Percentiles rank a stretch among this genome's conserved stretches.
Conservation (phyloP, 2,888 invertebrate species). For the Cantharis flavilabris region DNA sequence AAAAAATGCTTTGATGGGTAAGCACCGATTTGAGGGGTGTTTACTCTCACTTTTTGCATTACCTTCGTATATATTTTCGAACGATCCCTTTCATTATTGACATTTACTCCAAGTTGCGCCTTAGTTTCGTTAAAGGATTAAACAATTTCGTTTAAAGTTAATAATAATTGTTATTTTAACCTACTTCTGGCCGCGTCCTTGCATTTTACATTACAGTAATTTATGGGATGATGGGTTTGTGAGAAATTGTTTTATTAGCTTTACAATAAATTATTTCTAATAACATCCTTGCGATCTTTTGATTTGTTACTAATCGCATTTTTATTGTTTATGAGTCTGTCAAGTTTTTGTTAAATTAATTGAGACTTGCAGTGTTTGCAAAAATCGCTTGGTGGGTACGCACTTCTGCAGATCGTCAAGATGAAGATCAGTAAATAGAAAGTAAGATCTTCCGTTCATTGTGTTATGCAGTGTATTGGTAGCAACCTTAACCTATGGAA, state of each 20-base stretch:
- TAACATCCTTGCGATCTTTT: neutral
- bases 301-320: neutral
- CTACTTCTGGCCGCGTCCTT: constrained; percentile 12
- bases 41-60: neutral
- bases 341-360: neutral
- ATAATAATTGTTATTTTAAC: constrained; percentile 18
- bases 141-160: neutral
- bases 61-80: neutral
- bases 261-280: neutral
- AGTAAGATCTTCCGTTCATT: constrained; percentile 36
- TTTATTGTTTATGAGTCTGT: neutral
- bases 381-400: neutral
- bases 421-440: constrained; percentile 29
- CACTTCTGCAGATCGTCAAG: constrained; percentile 11
- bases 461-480: constrained; percentile 16
- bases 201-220: constrained; percentile 5
- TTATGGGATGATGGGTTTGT: constrained; percentile 8
- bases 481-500: constrained; percentile 40
- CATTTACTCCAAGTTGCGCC: neutral
- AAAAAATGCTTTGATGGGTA: neutral
- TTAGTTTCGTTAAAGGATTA: neutral
- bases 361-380: neutral
- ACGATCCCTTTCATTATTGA: neutral
- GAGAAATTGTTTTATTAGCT: constrained; percentile 10
- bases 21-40: neutral